A percentile compares a stretch with the other conserved stretches of the same genome.
Conservation (phyloP, 2,888 invertebrate species). For the Crocallis elinguaria region DNA sequence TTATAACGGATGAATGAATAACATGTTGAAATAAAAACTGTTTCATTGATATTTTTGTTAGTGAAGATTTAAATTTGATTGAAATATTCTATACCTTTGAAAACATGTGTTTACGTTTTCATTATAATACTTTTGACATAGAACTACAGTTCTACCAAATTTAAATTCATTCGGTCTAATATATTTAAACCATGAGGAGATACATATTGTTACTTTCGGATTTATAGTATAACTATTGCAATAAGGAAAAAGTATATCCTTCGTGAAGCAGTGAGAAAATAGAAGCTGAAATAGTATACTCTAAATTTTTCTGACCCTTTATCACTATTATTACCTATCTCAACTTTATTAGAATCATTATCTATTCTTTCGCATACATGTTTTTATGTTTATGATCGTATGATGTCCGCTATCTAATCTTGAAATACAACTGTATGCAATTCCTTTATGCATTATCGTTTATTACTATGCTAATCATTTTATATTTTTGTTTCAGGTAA, state of each 20-base stretch:
- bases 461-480: constrained; percentile 10
- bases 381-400: constrained; percentile 14
- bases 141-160: too few species aligned
- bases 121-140: too few species aligned
- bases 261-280: too few species aligned
- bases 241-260: too few species aligned
- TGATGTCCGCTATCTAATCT: constrained; percentile 19
- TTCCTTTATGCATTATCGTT: not conserved
- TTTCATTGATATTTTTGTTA: constrained; percentile 40
- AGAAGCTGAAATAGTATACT: not conserved
- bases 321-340: not conserved
- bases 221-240: too few species aligned
- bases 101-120: too few species aligned
- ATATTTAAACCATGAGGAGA: too few species aligned
- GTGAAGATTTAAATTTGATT: constrained; percentile 4
- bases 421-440: not conserved
- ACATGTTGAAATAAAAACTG: constrained; percentile 41
- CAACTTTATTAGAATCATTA: not conserved
- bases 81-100: too few species aligned
- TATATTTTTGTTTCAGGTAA: constrained; percentile 52
- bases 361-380: not conserved
- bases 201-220: too few species aligned
- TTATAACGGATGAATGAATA: constrained; percentile 49
- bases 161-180: too few species aligned
- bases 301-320: not conserved